phyloP scores from a whole-genome alignment of 2,888 invertebrate genomes.

The Dynastes grantii region DNA sequence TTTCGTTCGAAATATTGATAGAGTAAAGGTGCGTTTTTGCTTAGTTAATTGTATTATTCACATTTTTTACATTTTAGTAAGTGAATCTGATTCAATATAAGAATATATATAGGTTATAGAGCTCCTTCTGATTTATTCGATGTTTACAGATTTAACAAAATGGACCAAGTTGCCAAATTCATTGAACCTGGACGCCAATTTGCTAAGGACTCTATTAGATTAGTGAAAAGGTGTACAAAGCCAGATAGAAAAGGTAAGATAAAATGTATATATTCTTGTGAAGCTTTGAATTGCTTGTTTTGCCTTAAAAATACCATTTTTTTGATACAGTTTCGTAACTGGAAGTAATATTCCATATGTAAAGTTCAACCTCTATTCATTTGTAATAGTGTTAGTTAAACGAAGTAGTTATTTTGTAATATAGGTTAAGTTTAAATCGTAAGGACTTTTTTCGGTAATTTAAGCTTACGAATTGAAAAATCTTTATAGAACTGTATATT shows the following conservation, averaged over 20 bases:
- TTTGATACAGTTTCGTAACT: no score
- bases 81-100: no score
- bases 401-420: no score
- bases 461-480: no score
- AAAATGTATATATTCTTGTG: background rate
- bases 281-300: background rate
- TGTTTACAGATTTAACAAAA: constrained; percentile 67
- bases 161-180: constrained; percentile 98
- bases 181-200: constrained; percentile 97
- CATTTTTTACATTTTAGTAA: background rate
- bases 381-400: no score
- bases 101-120: constrained; percentile 32
- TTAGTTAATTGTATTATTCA: background rate
- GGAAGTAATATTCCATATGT: no score
- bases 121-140: background rate
- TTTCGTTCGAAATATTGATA: constrained; percentile 1
- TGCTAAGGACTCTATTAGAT: constrained; percentile 97
- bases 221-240: constrained; percentile 99
- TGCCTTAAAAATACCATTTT: background rate
- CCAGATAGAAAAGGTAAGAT: constrained; percentile 95
- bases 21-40: constrained; percentile 19
- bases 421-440: no score
- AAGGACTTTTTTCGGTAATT: no score
- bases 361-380: no score
- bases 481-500: no score